Base-by-base conservation (phyloP, 2,888 invertebrate genomes). In the Sialis fuliginosa region DNA sequence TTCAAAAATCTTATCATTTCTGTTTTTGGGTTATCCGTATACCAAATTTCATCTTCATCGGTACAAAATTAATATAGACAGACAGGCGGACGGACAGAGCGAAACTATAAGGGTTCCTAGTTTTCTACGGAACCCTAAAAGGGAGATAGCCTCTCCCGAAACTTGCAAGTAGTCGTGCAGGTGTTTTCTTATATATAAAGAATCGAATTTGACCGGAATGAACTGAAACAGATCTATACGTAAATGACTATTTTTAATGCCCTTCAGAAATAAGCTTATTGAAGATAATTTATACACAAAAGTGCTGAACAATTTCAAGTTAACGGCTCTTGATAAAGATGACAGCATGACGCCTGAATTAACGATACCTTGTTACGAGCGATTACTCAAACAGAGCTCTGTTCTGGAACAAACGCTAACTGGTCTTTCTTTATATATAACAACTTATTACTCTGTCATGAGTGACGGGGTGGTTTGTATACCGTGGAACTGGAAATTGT, bases 381-480 rank as follows among this genome's bases (percentile, higher is more conserved):
- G 79, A 41, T 65, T 95, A 46, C 65, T 90, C 6, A 61, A 66
- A 48, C 62, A 71, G 53, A 68, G 69, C 57, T 53, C 60, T 30
- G 56, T 64, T 41, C 57, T 80, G 33, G 60, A 61, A 13, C 61
- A 61, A 1, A 59, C 66, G 51, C 65, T 87, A n/a, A 68, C 72
- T 51, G 81, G 79, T 43, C 72, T 82, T 43, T 76, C 80, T 55
- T 64, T 95, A 4, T 81, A 81, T 61, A 79, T 93, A 46, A 85
- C 91, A 1, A 88, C 88, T 60, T 93, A 91, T 65, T 93, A 91
- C 62, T 89, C 91, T 0, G 84, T 95, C 43, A 71, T 91, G 59
- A 80, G 82, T 1, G 92, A 93, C 64, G 95, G 95, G 1, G 81
- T 86, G 48, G 73, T 92, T 46, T 92, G 91, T 60, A 82, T 93